These are phyloP conservation scores for Boulengeromyrus knoepffleri DNA, from an alignment of 2,113 vertebrate species.

Conservation along the genomic window DNA sequence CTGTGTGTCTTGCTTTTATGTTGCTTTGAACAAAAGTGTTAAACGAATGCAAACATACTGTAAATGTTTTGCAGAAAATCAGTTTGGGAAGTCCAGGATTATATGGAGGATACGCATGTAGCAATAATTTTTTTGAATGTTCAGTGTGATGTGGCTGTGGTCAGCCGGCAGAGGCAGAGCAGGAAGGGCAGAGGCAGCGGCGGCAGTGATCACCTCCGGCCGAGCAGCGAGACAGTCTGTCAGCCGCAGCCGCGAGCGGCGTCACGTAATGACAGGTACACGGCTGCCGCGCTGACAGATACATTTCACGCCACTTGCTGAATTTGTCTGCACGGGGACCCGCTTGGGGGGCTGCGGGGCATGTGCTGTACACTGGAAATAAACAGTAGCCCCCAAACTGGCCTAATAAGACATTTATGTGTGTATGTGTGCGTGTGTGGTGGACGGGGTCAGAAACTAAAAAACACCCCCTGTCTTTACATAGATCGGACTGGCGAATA, in stretches of 20 bases:
- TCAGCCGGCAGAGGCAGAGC: not conserved
- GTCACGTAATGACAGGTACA: not conserved
- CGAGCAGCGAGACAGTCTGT: not conserved
- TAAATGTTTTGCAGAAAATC: not conserved
- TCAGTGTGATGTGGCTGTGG: not conserved
- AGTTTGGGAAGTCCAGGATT: not conserved
- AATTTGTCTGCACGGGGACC: not conserved
- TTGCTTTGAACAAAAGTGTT: not conserved
- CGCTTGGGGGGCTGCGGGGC: not conserved
- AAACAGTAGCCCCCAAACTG: not conserved
- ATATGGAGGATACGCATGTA: not conserved
- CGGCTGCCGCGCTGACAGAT: not conserved
- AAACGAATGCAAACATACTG: not conserved
- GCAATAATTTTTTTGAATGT: not conserved
- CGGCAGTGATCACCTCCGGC: not conserved
- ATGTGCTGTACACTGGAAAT: not conserved
- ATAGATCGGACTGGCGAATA: not conserved
- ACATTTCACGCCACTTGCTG: not conserved
- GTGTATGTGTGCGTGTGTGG: not conserved
- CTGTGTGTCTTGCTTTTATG: not conserved
- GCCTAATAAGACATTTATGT: not conserved
- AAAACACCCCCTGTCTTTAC: not conserved
- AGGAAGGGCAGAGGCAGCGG: not conserved
- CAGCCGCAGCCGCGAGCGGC: not conserved
- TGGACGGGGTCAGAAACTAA: not conserved